phyloP scores from a whole-genome alignment of 1,140 invertebrate species.

The Calosoma granatense region DNA sequence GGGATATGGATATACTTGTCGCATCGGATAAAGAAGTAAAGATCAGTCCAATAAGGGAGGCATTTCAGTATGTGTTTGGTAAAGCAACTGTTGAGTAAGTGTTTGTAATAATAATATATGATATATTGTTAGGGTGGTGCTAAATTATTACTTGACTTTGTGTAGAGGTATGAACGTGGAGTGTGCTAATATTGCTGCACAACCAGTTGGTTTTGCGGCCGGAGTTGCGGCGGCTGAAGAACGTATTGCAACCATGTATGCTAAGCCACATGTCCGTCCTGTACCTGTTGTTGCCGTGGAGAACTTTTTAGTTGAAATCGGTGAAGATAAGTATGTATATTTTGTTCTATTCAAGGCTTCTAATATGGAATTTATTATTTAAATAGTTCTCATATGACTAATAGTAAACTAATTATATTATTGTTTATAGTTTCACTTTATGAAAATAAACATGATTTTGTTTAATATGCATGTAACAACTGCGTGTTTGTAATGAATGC shows the following conservation, averaged over 20 bases:
- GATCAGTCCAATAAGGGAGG: conserved; percentile 67
- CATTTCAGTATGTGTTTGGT: conserved; percentile 71
- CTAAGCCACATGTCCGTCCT: conserved; percentile 44
- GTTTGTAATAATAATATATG: conserved; percentile 11
- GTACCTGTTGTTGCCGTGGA: conserved; percentile 64
- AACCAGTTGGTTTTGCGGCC: conserved; percentile 68
- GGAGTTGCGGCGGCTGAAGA: conserved; percentile 60
- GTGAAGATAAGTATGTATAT: conserved; percentile 53
- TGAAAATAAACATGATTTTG: no score
- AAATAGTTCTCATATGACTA: no score
- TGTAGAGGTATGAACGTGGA: conserved; percentile 48
- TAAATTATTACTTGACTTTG: conserved; percentile 13
- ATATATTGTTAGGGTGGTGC: neutral
- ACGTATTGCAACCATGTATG: conserved; percentile 47
- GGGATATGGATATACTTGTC: conserved; percentile 64
- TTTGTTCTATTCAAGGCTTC: no score
- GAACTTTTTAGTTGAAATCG: conserved; percentile 67
- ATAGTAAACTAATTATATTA: no score
- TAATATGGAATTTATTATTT: neutral
- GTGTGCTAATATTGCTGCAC: conserved; percentile 46
- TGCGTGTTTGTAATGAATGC: no score
- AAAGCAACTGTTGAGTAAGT: conserved; percentile 65
- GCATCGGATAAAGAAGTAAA: conserved; percentile 70
- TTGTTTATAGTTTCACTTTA: no score
- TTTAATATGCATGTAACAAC: no score